Base-by-base conservation (phyloP, 2,888 invertebrate species). In the Myopa testacea region DNA sequence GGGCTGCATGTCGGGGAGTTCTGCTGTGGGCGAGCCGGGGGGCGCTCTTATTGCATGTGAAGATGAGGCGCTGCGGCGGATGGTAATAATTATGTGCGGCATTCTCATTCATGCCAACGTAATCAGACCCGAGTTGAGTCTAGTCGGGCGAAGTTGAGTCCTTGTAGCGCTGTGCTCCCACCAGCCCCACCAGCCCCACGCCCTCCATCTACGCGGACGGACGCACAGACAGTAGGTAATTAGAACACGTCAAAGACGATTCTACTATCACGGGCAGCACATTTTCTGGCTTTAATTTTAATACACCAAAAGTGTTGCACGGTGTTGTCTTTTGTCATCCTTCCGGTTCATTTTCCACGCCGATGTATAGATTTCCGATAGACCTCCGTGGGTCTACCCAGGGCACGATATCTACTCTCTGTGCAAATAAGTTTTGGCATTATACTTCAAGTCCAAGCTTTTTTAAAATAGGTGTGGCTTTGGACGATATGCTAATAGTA, bases 11-110 rank as follows among this genome's bases (percentile, higher is more conserved):
- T 26, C 26, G 26, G 26, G 26, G 26, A 26, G 26, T 26, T 26
- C 26, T 26, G 26, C 71, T n/a, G 55, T 55, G 67, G 45, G 55
- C 38, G 19, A 45, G 65, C 40, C 55, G 10, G 26, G 19, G 10
- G n/a, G 60, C 45, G 40, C 63, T 50, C 65, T 65, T 70, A 38
- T 77, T 38, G 63, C 71, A 70, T 75, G 75, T 71, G 75, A 52
- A 75, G 79, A 75, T 72, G 75, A 3, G 55, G 55, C 34, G 63
- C 58, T 76, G 80, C 81, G 81, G 79, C 82, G 83, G 80, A 80
- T 81, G 79, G 82, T 77, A 37, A 76, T 84, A 85, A 85, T 86
- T 84, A 84, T 85, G 82, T 84, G 80, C 80, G 77, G 80, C 82
- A 78, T 82, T 80, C 82, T 83, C 83, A 81, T 82, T 74, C 78